A percentile compares a stretch with the other conserved stretches of the same genome.
These are phyloP conservation scores for Staurois parvus DNA, from an alignment of 2,797 vertebrate genomes.

Conservation along the genomic window DNA sequence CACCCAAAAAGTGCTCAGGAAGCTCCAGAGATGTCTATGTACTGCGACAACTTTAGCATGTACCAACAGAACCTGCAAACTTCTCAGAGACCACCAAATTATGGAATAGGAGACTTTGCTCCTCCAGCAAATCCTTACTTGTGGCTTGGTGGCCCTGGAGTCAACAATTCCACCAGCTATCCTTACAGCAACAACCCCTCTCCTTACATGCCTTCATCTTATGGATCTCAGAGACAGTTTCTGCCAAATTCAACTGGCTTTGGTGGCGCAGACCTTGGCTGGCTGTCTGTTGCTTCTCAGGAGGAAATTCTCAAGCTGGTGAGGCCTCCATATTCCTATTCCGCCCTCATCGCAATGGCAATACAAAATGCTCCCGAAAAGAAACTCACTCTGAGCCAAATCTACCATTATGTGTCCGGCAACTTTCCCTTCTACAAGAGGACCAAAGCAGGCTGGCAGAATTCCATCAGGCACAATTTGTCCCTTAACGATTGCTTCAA, in stretches of 20 bases:
- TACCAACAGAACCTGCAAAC: conserved; percentile 72
- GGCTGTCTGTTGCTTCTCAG: conserved; percentile 91
- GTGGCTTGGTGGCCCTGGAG: conserved; percentile 87
- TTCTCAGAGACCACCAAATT: conserved; percentile 79
- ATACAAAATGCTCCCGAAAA: conserved; percentile 93
- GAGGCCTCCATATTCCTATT: conserved; percentile 95
- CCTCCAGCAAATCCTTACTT: conserved; percentile 85
- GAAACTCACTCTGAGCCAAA: conserved; percentile 93
- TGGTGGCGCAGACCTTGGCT: conserved; percentile 85
- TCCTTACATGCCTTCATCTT: conserved; percentile 80
- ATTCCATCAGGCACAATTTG: conserved; percentile 93
- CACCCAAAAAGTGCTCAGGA: conserved; percentile 81
- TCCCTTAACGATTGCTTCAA: conserved; percentile 95
- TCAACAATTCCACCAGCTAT: conserved; percentile 82
- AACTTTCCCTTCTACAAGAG: conserved; percentile 97
- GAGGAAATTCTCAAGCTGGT: conserved; percentile 94
- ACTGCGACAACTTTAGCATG: conserved; percentile 90
- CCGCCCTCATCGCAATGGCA: conserved; percentile 97
- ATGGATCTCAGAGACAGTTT: conserved; percentile 76
- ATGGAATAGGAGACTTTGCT: conserved; percentile 86
- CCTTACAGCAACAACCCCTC: conserved; percentile 79
- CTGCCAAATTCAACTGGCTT: conserved; percentile 76
- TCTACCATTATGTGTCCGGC: conserved; percentile 95
- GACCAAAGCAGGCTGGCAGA: conserved; percentile 97
- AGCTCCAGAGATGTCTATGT: conserved; percentile 87